phyloP scores from a whole-genome alignment of 2,113 vertebrate genomes.

The Pao palembangensis region DNA sequence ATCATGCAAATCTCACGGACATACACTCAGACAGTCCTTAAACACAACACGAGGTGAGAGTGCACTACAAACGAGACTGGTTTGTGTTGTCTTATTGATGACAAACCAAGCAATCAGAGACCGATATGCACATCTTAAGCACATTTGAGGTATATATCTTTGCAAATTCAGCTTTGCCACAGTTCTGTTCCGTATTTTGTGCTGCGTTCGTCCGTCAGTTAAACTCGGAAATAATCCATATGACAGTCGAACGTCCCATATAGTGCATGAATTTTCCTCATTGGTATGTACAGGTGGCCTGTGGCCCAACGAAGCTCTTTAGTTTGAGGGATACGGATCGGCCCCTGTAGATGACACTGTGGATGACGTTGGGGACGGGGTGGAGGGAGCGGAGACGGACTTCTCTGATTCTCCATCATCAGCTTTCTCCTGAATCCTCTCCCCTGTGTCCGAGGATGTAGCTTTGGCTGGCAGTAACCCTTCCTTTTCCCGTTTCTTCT shows the following conservation, averaged over 20 bases:
- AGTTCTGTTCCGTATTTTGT: conserved; percentile 12
- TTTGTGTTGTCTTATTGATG: conserved; percentile 41
- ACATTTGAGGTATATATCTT: conserved; percentile 58
- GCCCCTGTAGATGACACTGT: conserved; percentile 68
- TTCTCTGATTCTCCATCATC: conserved; percentile 89
- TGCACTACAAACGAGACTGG: conserved; percentile 42
- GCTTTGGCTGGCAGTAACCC: conserved; percentile 83
- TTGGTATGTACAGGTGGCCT: conserved; percentile 7
- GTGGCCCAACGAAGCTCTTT: conserved; percentile 47
- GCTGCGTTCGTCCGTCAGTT: neutral
- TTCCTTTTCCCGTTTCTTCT: conserved; percentile 98
- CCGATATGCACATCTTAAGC: conserved; percentile 43
- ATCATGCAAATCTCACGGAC: conserved; percentile 83
- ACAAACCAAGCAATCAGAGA: conserved; percentile 42
- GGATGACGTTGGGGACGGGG: conserved; percentile 86
- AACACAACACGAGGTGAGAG: conserved; percentile 31
- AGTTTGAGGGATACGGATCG: conserved; percentile 83
- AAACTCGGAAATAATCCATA: conserved; percentile 19
- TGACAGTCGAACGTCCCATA: conserved; percentile 27
- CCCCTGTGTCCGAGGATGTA: conserved; percentile 73
- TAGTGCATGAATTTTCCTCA: conserved; percentile 40
- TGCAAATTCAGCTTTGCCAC: conserved; percentile 26
- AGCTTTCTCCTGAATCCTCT: conserved; percentile 81
- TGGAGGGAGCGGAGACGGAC: conserved; percentile 85
- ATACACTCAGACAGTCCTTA: conserved; percentile 78